Percentiles rank a stretch among this genome's conserved stretches.
Conservation (phyloP, 2,797 vertebrate genomes). For the Oceanodroma leucorhoa region DNA sequence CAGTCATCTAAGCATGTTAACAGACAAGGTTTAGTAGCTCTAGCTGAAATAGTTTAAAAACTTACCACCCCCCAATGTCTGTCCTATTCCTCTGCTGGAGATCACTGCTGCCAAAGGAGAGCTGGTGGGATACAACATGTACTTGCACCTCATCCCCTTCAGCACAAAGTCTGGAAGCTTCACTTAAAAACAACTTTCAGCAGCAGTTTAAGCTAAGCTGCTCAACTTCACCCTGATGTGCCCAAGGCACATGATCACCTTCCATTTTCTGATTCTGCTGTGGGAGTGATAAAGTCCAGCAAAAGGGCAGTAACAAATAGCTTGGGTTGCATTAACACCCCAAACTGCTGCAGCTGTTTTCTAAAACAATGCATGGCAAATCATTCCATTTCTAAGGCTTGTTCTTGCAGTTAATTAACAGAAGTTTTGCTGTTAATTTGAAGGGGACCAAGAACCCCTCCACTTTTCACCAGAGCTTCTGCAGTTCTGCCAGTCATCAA, state of each 20-base stretch:
- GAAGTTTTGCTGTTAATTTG: neutral
- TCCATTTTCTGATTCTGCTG: constrained; percentile 45
- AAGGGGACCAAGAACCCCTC: neutral
- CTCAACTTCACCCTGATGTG: constrained; percentile 37
- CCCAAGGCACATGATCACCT: constrained; percentile 45
- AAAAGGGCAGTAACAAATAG: constrained; percentile 12
- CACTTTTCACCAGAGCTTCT: neutral
- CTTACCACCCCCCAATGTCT: constrained; percentile 52
- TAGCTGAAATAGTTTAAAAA: constrained; percentile 41
- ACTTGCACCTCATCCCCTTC: constrained; percentile 53
- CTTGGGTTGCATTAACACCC: neutral
- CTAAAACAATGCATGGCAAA: neutral
- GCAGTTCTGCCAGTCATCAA: neutral
- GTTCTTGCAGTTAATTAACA: neutral
- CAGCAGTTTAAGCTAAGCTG: constrained; percentile 26
- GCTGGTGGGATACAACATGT: constrained; percentile 27
- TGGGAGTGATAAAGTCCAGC: constrained; percentile 20
- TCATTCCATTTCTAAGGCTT: neutral
- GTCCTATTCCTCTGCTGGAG: constrained; percentile 33
- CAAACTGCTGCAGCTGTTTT: neutral
- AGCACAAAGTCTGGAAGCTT: constrained; percentile 51
- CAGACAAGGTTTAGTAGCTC: constrained; percentile 38
- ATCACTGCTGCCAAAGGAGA: constrained; percentile 41
- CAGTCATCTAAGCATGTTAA: constrained; percentile 49
- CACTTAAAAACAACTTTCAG: constrained; percentile 34